Evolutionary conservation across 2,888 invertebrate species (phyloP), one percentile per base, ranked within the genome.

Genomic region (Tillus elongatus): DNA sequence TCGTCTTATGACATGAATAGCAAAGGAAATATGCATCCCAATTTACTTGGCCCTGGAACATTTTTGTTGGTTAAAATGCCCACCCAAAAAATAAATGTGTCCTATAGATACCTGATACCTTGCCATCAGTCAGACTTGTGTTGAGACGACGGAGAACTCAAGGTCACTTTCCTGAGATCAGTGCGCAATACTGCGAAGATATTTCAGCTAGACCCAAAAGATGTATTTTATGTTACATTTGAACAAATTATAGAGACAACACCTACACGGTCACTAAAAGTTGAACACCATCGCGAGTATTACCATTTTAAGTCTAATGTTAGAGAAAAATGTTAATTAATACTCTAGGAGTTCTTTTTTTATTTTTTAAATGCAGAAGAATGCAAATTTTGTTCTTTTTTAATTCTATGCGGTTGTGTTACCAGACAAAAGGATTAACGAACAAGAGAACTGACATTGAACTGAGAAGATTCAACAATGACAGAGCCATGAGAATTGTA

Each of bases 61-160:
- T 34, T 34, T 34, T 26, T 34, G 12, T 34, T 34, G 34, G 11
- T 33, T 33, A 16, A 33, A 33, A 19, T 33, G 15, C 16, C 33
- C 24, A 33, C 33, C 9, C 15, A 33, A 33, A 34, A 29, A 27
- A 34, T 24, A 27, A 34, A 34, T 15, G 12, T 34, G 34, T 34
- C 27, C 16, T 34, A 30, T 13, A 35, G 36, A 30, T 35, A 30
- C 14, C n/a, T n/a, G n/a, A n/a, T n/a, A n/a, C n/a, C 28, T 35
- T 3, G 36, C 36, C 13, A 35, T 14, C 12, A 13, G 30, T 30
- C 13, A 35, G 15, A 30, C 30, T 28, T 10, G 11, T 30, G 36
- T 35, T 12, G 30, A 30, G 30, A 35, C 13, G 35, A 35, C 24
- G 35, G 35, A 29, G 35, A 35, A 35, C 3, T 35, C 35, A 13